Percentiles rank a stretch among this genome's conserved stretches.
phyloP scores from a whole-genome alignment of 2,797 vertebrate species.

The Chaenodraco wilsoni region DNA sequence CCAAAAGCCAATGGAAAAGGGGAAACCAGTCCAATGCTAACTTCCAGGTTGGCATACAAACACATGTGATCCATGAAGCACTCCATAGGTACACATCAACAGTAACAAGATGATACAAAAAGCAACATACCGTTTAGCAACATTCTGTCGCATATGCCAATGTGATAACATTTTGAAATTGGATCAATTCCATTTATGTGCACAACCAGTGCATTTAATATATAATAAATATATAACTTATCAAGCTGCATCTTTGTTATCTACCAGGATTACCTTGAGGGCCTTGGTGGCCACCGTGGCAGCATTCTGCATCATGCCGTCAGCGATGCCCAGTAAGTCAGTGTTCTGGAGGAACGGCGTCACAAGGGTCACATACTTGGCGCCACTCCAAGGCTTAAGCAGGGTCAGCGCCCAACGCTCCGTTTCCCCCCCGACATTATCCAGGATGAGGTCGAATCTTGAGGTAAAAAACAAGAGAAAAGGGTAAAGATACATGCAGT shows the following conservation, averaged over 20 bases:
- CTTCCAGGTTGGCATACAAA: too few relatives aligned
- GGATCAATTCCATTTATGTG: neutral
- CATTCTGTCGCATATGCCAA: neutral
- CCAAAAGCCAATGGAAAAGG: too few relatives aligned
- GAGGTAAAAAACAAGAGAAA: conserved; percentile 18
- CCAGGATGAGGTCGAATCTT: conserved; percentile 96
- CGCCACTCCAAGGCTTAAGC: conserved; percentile 94
- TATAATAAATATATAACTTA: neutral
- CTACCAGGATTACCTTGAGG: conserved; percentile 85
- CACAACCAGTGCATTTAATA: neutral
- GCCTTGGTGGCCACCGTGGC: conserved; percentile 88
- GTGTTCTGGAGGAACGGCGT: conserved; percentile 95
- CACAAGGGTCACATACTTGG: conserved; percentile 93
- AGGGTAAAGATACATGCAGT: neutral
- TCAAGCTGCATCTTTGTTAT: neutral
- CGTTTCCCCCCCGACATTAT: conserved; percentile 92
- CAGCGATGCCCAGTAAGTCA: conserved; percentile 91
- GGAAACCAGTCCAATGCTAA: too few relatives aligned
- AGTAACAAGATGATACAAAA: too few relatives aligned
- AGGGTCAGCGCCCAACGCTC: conserved; percentile 90
- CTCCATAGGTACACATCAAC: too few relatives aligned
- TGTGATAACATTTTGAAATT: neutral
- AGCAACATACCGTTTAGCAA: neutral
- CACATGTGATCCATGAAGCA: too few relatives aligned
- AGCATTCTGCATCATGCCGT: conserved; percentile 92